Evolutionary conservation across 2,797 vertebrate genomes (phyloP).

Genomic region (Tympanoctomys barrerae): DNA sequence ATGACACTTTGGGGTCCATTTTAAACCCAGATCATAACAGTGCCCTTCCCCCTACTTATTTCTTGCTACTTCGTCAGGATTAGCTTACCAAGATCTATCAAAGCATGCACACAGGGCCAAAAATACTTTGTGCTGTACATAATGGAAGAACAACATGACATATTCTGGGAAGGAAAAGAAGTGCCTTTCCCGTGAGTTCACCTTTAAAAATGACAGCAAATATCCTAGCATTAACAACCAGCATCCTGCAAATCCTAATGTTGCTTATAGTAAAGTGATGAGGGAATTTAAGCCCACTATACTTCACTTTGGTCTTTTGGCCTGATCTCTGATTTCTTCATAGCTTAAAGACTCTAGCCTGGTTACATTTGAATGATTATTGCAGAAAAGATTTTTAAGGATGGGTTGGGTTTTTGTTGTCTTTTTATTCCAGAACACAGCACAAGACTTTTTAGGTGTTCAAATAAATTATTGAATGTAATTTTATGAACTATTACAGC

Average conservation of each 20-base stretch:
- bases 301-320: neutral
- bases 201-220: neutral
- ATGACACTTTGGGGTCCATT: neutral
- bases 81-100: neutral
- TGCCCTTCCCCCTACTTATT: neutral
- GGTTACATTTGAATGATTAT: neutral
- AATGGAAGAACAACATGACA: neutral
- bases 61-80: neutral
- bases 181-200: neutral
- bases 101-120: neutral
- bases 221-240: neutral
- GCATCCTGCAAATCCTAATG: neutral
- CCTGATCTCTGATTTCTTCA: neutral
- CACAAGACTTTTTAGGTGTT: neutral
- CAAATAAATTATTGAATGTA: constrained; percentile 27
- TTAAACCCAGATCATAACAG: neutral
- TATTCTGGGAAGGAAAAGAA: neutral
- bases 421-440: neutral
- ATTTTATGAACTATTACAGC: constrained; percentile 17
- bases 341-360: neutral
- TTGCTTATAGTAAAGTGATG: constrained; percentile 17
- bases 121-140: neutral
- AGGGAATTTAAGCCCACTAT: neutral
- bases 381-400: neutral
- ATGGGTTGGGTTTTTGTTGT: neutral